Base-by-base conservation (phyloP, 35 echinoderm and acorn worm genomes). In the Lytechinus pictus region DNA sequence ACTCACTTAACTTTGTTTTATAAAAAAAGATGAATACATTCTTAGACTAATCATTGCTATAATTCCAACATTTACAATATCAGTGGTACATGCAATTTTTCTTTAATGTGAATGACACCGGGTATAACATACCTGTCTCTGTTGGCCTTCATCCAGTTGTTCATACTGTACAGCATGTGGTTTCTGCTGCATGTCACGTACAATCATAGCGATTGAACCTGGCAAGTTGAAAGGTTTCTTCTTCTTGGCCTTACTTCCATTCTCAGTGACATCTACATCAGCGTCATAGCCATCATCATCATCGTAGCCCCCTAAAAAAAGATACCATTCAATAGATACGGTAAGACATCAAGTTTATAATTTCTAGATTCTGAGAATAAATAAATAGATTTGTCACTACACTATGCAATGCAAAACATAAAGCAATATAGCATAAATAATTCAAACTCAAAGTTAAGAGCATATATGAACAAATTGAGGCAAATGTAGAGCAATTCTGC, bases 161-260 rank as follows among this genome's bases (percentile, higher is more conserved):
- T 96, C 57, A 91, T 99, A 99, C 8, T 95, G 54, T 52, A 99
- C 98, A 14, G 97, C 95, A 95, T 96, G 98, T 1, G 98, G 95
- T 94, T 97, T 98, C 91, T 99, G 92, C 5, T 98, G 92, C 28
- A 96, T 96, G 60, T 99, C 98, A 11, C 98, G 93, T 2, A 95
- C 93, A 10, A 99, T 97, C 9, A 96, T 96, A 12, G 98, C 98
- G n/a, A 99, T 99, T 27, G 96, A 96, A 5, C 96, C 97, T 27
- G 98, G 19, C 54, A 72, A 54, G 57, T 95, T 79, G 27, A 96
- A 66, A 19, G 27, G 91, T 94, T 5, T 96, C 71, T 58, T 91
- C 57, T 52, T 71, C 89, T 51, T 92, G 28, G 21, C 13, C 19
- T 28, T 53, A n/a, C 33, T 27, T 19, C 53, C 53, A 13, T 57